Evolutionary conservation across 1,140 invertebrate species (phyloP).

Genomic region (Neelides sp.): DNA sequence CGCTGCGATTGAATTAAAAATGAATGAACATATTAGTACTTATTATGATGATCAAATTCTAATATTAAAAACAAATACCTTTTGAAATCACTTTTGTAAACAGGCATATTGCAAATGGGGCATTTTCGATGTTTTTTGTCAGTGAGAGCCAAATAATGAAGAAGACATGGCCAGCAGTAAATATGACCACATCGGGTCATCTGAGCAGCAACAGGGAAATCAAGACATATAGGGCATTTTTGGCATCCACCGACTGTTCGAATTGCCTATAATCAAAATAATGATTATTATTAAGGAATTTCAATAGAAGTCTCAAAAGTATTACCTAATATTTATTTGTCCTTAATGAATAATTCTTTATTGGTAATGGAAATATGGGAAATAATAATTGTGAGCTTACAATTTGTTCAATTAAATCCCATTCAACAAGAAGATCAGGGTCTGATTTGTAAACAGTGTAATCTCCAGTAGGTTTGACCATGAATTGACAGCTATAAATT

Average conservation of each 20-base stretch:
- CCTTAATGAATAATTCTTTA: no score
- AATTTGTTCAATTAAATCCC: conserved; percentile 83
- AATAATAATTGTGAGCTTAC: conserved; percentile 49
- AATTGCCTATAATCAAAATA: conserved; percentile 3
- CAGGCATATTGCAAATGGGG: conserved; percentile 71
- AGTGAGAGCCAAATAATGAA: conserved; percentile 76
- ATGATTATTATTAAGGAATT: not conserved
- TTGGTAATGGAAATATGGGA: no score
- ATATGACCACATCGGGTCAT: conserved; percentile 90
- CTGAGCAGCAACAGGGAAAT: conserved; percentile 66
- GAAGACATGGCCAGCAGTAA: conserved; percentile 88
- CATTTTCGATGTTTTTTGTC: conserved; percentile 66
- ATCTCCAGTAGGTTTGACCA: conserved; percentile 65
- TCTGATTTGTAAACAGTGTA: conserved; percentile 61
- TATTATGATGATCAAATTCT: not conserved
- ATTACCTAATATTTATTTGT: no score
- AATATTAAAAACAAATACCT: conserved; percentile 43
- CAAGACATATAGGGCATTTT: conserved; percentile 83
- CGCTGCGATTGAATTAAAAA: conserved; percentile 38
- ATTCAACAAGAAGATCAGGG: conserved; percentile 80
- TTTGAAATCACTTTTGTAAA: conserved; percentile 65
- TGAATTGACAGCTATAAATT: conserved; percentile 79
- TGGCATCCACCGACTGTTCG: conserved; percentile 43
- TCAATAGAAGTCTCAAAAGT: not conserved
- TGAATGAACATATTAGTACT: no score